Percentiles rank a stretch among this genome's conserved stretches.
These are phyloP conservation scores for Oxyscelio sp. DNA, from an alignment of 2,888 invertebrate genomes.

Conservation along the genomic window DNA sequence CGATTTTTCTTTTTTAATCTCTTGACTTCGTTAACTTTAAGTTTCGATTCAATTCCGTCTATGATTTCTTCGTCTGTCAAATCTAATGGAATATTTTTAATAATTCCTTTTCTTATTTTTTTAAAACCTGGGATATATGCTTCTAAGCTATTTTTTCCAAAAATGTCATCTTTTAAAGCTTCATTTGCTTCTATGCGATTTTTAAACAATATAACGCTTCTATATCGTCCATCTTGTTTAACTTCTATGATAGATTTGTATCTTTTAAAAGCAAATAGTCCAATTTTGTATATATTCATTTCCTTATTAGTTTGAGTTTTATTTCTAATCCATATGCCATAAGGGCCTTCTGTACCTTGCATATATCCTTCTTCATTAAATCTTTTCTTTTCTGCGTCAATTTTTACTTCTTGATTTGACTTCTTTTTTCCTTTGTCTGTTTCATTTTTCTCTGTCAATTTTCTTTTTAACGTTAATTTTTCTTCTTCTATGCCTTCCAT, in stretches of 20 bases:
- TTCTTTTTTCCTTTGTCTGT: too few relatives aligned
- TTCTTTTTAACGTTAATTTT: too few relatives aligned
- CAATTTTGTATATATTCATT: not conserved
- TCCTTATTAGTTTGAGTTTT: not conserved
- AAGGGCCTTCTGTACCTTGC: not conserved
- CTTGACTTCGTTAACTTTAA: constrained; percentile 3
- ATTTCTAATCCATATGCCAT: not conserved
- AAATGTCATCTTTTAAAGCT: constrained; percentile 12
- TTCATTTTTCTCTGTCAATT: too few relatives aligned
- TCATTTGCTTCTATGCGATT: constrained; percentile 33
- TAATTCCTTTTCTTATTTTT: constrained; percentile 12
- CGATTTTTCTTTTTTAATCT: constrained; percentile 29
- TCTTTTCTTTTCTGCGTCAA: too few relatives aligned
- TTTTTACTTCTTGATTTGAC: too few relatives aligned
- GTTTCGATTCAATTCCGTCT: not conserved
- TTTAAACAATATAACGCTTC: constrained; percentile 27
- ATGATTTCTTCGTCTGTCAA: constrained; percentile 6
- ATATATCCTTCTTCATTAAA: too few relatives aligned
- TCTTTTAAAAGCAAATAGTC: not conserved
- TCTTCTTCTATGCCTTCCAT: too few relatives aligned
- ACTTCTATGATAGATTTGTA: constrained; percentile 2
- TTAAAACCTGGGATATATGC: constrained; percentile 30
- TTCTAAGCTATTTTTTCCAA: not conserved
- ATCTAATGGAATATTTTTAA: constrained; percentile 23
- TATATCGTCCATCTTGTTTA: constrained; percentile 29